Evolutionary conservation across 2,888 invertebrate genomes (phyloP), one percentile per base, ranked within the genome.

Genomic region (Drosophila setosimentum): DNA sequence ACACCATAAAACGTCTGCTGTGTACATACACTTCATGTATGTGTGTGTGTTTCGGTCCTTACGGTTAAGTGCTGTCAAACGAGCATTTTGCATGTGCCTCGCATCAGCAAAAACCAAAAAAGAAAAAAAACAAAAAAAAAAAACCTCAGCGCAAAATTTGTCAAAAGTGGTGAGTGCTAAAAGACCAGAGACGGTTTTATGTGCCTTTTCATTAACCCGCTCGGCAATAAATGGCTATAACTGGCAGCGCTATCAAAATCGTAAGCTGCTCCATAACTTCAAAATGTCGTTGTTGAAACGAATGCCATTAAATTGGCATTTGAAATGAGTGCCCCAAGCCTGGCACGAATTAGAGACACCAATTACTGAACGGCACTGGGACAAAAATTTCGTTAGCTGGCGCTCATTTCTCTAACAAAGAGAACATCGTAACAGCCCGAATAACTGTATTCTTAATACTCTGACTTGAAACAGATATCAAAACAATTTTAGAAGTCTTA

Each of bases 261-360:
- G 30, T 27, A 24, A 62, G 48, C 35, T 42, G 16, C 35, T 24
- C n/a, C 60, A 30, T 55, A 68, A 58, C 58, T 76, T 42, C 67
- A 69, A 73, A 78, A 70, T 76, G 74, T 74, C 67, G 63, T 33
- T 58, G 55, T 48, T 64, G 53, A 71, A 73, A 68, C 54, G 69
- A 69, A 68, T 71, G 67, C 68, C 77, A 83, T 80, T 75, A 65
- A 70, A 57, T 61, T 71, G 54, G 68, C 65, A 73, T 79, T 69
- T 27, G 42, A 64, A 69, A 73, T 73, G 61, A 61, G 29, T 29
- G 18, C 60, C 45, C 10, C 27, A 48, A 58, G 55, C 24, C 29
- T 32, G 24, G 27, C 27, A 45, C 40, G 49, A 53, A 62, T 42
- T 10, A 40, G 50, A 45, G 57, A 64, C 32, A 78, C 59, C 73